A percentile compares a stretch with the other conserved stretches of the same genome.
Evolutionary conservation across 2,888 invertebrate species (phyloP).

Genomic region (Drosophila incognita): DNA sequence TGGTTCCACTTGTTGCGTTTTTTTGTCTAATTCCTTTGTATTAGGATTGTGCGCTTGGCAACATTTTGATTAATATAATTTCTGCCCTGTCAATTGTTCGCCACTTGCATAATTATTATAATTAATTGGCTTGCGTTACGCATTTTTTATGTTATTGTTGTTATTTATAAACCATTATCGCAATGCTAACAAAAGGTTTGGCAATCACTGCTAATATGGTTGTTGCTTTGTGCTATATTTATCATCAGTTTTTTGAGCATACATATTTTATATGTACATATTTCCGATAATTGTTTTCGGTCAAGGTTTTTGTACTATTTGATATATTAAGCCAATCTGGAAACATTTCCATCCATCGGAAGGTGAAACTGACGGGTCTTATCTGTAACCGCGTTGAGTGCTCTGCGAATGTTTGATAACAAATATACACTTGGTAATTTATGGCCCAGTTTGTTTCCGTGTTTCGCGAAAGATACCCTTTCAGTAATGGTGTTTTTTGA

Average conservation of each 20-base stretch:
- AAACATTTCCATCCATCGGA: conserved; percentile 33
- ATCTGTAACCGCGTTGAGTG: conserved; percentile 23
- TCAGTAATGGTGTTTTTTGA: background rate
- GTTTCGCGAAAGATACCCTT: background rate
- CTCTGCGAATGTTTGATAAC: conserved; percentile 6
- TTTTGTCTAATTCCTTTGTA: conserved; percentile 9
- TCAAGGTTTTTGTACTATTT: conserved; percentile 26
- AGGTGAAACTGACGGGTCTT: conserved; percentile 1
- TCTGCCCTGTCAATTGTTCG: conserved; percentile 4
- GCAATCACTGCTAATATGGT: conserved; percentile 25
- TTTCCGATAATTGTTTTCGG: conserved; percentile 33
- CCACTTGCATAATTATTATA: conserved; percentile 20
- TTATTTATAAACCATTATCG: conserved; percentile 20
- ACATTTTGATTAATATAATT: conserved; percentile 21
- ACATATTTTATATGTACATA: background rate
- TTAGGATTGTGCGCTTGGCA: conserved; percentile 9
- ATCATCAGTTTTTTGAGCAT: conserved; percentile 8
- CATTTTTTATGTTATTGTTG: conserved; percentile 19
- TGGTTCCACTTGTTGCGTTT: conserved; percentile 38
- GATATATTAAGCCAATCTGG: conserved; percentile 25
- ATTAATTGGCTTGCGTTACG: conserved; percentile 10
- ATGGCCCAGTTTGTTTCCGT: conserved; percentile 12
- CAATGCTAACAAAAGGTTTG: conserved; percentile 15
- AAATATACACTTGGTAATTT: conserved; percentile 20
- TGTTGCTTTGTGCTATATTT: conserved; percentile 7